Base-by-base conservation (phyloP, 2,113 vertebrate species). In the Lepisosteus osseus region DNA sequence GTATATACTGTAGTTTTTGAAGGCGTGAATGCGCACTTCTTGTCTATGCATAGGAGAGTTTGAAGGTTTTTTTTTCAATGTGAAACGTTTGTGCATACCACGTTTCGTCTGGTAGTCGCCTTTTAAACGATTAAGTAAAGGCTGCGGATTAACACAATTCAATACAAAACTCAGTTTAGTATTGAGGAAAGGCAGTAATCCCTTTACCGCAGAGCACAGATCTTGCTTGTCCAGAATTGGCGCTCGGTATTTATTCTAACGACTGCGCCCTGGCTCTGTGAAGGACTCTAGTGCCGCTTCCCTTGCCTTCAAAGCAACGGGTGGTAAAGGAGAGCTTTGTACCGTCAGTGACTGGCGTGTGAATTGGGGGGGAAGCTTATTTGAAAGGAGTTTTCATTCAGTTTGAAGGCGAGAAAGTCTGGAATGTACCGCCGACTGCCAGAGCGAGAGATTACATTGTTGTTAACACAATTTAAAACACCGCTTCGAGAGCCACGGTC, bases 301-400 rank as follows among this genome's bases (percentile, higher is more conserved):
- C 51, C 3, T 17, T 15, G 13, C 54, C 70, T 65, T 67, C 65
- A 67, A 67, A 72, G 64, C 63, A 61, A 55, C 71, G n/a, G 11
- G 9, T 45, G 54, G 17, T 54, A 29, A 67, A 40, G 54, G 41
- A 40, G 15, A 56, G 71, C 71, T 72, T 72, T 72, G 71, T 67
- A 12, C 13, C 13, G 3, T 67, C 59, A 47, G 44, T 72, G 71
- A 67, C 43, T 67, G 71, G 66, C 54, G 51, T 67, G 71, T 57
- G 71, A 56, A 47, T 59, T 56, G 17, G 54, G 43, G 41, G 54
- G 6, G 59, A 62, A 17, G 6, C 15, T 7, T 15, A 65, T 67
- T 41, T 72, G 57, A 64, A 56, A 29, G 55, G 55, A 55, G 62
- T 15, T 63, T 51, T 65, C 45, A 41, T 64, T 44, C 7, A 41